Percentiles rank a stretch among this genome's conserved stretches.
Evolutionary conservation across 2,888 invertebrate genomes (phyloP).

Genomic region (Lepidochrysops patricia): DNA sequence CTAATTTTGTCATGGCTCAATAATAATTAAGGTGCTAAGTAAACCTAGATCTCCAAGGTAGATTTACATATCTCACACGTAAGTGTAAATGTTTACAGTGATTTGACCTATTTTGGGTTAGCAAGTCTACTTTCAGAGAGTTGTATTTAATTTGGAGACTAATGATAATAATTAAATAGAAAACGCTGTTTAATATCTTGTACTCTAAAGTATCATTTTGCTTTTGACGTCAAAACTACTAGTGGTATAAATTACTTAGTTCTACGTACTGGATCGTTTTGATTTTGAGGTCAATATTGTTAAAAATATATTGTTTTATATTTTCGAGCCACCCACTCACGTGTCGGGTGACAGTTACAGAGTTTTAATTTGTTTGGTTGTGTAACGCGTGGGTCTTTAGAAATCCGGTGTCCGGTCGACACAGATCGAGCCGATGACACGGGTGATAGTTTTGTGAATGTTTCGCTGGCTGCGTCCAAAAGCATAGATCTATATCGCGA

Average conservation of each 20-base stretch:
- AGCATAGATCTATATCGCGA: constrained; percentile 9
- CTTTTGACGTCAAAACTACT: no score
- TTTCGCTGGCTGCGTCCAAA: constrained; percentile 29
- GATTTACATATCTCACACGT: not conserved
- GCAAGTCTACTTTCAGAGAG: not conserved
- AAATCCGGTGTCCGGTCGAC: constrained; percentile 61
- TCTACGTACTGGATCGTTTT: no score
- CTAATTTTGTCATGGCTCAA: constrained; percentile 5
- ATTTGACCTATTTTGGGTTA: not conserved
- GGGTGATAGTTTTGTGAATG: constrained; percentile 48
- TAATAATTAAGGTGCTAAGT: constrained; percentile 20
- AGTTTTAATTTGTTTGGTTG: constrained; percentile 39
- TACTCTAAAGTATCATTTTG: no score
- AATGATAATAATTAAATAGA: no score
- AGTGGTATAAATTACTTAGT: not conserved
- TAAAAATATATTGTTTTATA: constrained; percentile 15
- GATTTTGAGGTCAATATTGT: not conserved
- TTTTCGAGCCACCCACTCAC: constrained; percentile 38
- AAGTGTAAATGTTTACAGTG: not conserved
- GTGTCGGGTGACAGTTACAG: constrained; percentile 36
- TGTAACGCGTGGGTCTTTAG: constrained; percentile 40
- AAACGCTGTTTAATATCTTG: no score
- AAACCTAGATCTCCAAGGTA: constrained; percentile 26
- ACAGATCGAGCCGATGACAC: constrained; percentile 55
- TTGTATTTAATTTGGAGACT: no score